Evolutionary conservation across 2,113 vertebrate genomes (phyloP).

Genomic region (Pycnonotus jocosus): DNA sequence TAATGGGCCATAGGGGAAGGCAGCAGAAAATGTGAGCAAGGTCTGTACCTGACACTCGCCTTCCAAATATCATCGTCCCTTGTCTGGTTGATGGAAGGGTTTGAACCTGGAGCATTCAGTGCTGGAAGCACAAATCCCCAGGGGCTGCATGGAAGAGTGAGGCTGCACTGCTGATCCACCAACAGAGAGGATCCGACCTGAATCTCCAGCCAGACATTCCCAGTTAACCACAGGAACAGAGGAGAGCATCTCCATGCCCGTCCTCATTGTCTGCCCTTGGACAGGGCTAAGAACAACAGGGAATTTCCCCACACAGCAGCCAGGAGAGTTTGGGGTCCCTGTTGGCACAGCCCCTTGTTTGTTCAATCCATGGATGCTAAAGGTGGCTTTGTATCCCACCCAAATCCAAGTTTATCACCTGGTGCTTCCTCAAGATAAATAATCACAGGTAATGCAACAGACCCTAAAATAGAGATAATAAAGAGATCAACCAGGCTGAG

Average conservation of each 20-base stretch:
- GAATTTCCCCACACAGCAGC: background rate
- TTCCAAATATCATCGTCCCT: background rate
- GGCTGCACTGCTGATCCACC: background rate
- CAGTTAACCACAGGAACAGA: background rate
- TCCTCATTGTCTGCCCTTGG: rapidly evolving
- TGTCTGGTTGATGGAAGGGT: background rate
- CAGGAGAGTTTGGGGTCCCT: background rate
- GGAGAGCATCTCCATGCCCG: background rate
- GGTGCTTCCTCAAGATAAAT: background rate
- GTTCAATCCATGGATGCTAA: rapidly evolving
- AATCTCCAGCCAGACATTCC: background rate
- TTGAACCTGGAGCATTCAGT: background rate
- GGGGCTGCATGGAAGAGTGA: background rate
- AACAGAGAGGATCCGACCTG: rapidly evolving
- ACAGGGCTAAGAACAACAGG: background rate
- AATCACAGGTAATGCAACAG: background rate
- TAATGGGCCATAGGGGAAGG: background rate
- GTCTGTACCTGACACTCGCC: background rate
- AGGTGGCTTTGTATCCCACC: background rate
- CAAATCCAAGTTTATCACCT: background rate
- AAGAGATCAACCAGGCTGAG: background rate
- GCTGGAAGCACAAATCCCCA: background rate
- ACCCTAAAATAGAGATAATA: background rate
- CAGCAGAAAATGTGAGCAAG: background rate
- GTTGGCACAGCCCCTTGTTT: background rate